Evolutionary conservation across 1,140 invertebrate genomes (phyloP).

Genomic region (Bombyx mandarina): DNA sequence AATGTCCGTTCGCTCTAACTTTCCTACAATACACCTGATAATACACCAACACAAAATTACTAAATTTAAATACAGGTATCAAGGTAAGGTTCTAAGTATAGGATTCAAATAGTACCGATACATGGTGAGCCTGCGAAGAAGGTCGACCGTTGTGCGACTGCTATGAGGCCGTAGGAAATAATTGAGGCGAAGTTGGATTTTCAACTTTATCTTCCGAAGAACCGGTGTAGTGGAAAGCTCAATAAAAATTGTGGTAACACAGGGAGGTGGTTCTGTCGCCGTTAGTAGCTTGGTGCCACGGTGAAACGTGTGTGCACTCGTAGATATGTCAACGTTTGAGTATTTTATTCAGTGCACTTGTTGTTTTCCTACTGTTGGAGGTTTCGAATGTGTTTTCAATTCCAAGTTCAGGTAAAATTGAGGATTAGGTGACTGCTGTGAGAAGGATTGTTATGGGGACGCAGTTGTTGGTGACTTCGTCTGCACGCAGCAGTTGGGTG

Average conservation of each 20-base stretch:
- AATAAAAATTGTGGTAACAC: constrained; percentile 44
- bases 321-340: constrained; percentile 47
- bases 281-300: constrained; percentile 46
- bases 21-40: constrained; percentile 21
- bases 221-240: constrained; percentile 46
- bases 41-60: constrained; percentile 25
- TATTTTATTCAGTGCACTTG: constrained; percentile 38
- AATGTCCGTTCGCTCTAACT: too few species aligned
- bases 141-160: constrained; percentile 56
- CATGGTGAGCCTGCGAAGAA: constrained; percentile 55
- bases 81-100: constrained; percentile 66
- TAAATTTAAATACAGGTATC: constrained; percentile 51
- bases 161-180: constrained; percentile 59
- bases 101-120: constrained; percentile 65
- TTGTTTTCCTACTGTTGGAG: constrained; percentile 44
- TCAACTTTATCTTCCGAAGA: constrained; percentile 48
- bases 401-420: constrained; percentile 28
- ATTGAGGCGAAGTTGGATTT: constrained; percentile 42
- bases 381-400: constrained; percentile 30
- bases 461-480: constrained; percentile 56
- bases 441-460: constrained; percentile 43
- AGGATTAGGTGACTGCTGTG: constrained; percentile 58
- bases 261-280: constrained; percentile 30
- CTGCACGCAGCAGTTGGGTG: constrained; percentile 56
- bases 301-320: constrained; percentile 56